Evolutionary conservation across 2,797 vertebrate genomes (phyloP).

Genomic region (Girardinus metallicus): DNA sequence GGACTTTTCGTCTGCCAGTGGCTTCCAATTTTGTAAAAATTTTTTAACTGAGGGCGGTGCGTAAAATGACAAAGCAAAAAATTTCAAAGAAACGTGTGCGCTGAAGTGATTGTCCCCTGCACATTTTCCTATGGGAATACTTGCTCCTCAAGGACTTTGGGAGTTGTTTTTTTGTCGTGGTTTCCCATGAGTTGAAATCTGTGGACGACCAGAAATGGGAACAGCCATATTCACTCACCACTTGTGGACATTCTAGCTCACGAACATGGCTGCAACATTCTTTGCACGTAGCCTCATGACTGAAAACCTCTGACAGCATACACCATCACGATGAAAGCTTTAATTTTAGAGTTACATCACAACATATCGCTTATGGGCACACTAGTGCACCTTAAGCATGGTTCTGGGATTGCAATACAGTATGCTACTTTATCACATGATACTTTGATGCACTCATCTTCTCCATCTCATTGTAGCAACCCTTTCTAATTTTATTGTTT

Average conservation of each 20-base stretch:
- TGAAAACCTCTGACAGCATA: slow-evolving; percentile 48
- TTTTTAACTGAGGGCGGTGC: slow-evolving; percentile 75
- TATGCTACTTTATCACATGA: slow-evolving; percentile 67
- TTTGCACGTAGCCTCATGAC: slow-evolving; percentile 68
- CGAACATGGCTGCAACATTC: slow-evolving; percentile 58
- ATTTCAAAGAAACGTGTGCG: slow-evolving; percentile 56
- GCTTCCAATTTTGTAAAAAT: slow-evolving; percentile 85
- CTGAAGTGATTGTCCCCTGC: slow-evolving; percentile 72
- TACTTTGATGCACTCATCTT: slow-evolving; percentile 67
- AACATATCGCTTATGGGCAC: slow-evolving; percentile 67
- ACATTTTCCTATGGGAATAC: slow-evolving; percentile 68
- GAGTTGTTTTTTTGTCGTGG: slow-evolving; percentile 1
- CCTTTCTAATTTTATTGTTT: slow-evolving; percentile 51
- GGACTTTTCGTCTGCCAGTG: slow-evolving; percentile 80
- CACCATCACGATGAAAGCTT: slow-evolving; percentile 76
- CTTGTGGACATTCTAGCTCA: slow-evolving; percentile 60
- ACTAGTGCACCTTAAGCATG: slow-evolving; percentile 75
- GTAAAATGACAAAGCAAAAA: slow-evolving; percentile 79
- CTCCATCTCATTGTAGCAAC: slow-evolving; percentile 69
- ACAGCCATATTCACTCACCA: slow-evolving; percentile 74
- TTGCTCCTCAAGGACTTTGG: slow-evolving; percentile 52
- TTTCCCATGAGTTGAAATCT: slow-evolving; percentile 37
- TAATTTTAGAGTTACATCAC: slow-evolving; percentile 74
- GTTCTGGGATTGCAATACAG: slow-evolving; percentile 75
- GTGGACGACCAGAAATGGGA: slow-evolving; percentile 62